Evolutionary conservation across 1,140 invertebrate genomes (phyloP).

Genomic region (Sinonovacula constricta): DNA sequence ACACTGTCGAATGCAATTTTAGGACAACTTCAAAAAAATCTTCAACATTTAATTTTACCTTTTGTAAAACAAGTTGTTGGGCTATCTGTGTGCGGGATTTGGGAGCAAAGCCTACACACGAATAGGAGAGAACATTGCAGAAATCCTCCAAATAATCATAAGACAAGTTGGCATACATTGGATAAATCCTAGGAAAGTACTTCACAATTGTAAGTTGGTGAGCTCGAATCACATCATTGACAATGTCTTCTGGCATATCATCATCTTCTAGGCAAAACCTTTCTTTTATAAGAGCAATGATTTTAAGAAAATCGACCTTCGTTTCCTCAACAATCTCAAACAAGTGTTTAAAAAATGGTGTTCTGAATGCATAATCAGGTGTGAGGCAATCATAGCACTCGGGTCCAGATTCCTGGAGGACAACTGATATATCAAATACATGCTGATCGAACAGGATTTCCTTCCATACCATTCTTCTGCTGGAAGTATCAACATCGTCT

Average conservation of each 20-base stretch:
- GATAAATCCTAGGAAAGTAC: background rate
- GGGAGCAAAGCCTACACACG: background rate
- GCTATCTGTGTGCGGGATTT: background rate
- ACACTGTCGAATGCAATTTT: slow-evolving; percentile 3
- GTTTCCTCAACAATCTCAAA: slow-evolving; percentile 26
- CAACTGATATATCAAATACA: slow-evolving; percentile 14
- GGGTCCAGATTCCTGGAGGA: slow-evolving; percentile 9
- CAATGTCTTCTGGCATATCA: slow-evolving; percentile 3
- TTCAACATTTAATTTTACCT: background rate
- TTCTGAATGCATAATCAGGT: slow-evolving; percentile 7
- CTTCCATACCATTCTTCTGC: slow-evolving; percentile 10
- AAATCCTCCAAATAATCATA: slow-evolving; percentile 36
- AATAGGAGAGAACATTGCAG: slow-evolving; percentile 35
- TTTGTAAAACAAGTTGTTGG: background rate
- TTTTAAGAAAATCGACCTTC: slow-evolving; percentile 18
- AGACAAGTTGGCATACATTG: background rate
- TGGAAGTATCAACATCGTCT: background rate
- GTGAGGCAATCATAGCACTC: slow-evolving; percentile 32
- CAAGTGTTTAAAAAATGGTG: slow-evolving; percentile 15
- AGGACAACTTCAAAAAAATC: background rate
- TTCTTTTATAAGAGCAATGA: slow-evolving; percentile 5
- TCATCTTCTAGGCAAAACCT: slow-evolving; percentile 9
- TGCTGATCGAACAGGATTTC: background rate
- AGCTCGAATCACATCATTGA: slow-evolving; percentile 4
- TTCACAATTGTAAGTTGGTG: background rate